These are phyloP conservation scores for Platysteira castanea DNA, from an alignment of 2,113 vertebrate genomes.

Conservation along the genomic window DNA sequence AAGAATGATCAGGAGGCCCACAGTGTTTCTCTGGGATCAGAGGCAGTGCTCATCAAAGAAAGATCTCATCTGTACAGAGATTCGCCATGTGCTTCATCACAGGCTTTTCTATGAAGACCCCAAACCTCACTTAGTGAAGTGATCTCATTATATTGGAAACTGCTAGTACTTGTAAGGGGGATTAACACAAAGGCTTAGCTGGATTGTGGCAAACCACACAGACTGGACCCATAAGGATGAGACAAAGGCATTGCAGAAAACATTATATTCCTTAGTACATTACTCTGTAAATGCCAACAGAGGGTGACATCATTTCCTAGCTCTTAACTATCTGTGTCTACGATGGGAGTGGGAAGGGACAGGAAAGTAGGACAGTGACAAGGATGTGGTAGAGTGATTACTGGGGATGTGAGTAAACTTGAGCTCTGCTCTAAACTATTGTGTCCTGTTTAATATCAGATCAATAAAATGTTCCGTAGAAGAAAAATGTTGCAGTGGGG, in stretches of 20 bases:
- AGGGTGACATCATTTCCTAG: background rate
- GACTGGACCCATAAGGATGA: background rate
- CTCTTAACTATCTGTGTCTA: background rate
- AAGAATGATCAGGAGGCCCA: background rate
- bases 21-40: constrained; percentile 8
- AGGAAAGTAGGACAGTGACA: background rate
- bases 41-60: constrained; percentile 18
- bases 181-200: constrained; percentile 8
- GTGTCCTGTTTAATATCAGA: background rate
- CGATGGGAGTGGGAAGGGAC: background rate
- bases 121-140: background rate
- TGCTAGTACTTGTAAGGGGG: background rate
- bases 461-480: background rate
- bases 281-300: background rate
- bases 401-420: background rate
- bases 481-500: too few relatives aligned
- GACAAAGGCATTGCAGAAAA: background rate
- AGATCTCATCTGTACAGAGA: background rate
- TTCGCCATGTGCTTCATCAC: background rate
- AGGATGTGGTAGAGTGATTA: background rate
- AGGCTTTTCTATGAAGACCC: background rate
- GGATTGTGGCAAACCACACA: background rate
- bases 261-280: background rate
- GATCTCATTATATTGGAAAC: background rate
- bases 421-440: background rate